phyloP scores from a whole-genome alignment of 2,797 vertebrate genomes.

The Pseudocheirus occidentalis region DNA sequence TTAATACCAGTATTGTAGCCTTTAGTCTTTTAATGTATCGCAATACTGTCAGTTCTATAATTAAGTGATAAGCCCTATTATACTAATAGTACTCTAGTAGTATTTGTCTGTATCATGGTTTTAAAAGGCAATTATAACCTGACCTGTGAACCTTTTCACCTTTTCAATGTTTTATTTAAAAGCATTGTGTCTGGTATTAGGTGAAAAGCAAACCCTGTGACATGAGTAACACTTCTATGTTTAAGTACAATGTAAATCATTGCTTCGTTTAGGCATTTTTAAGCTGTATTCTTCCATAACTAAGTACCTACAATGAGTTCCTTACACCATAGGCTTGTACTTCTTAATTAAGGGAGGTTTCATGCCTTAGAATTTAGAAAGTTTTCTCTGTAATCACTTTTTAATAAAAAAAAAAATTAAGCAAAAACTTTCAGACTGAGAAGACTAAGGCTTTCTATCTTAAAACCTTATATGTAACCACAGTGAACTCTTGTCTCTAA shows the following conservation, averaged over 20 bases:
- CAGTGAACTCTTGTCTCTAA: neutral
- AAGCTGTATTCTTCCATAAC: neutral
- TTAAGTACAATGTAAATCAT: neutral
- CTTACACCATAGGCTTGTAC: neutral
- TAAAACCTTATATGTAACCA: neutral
- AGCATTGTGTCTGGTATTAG: neutral
- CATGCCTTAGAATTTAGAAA: neutral
- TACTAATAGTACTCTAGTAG: neutral
- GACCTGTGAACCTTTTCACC: neutral
- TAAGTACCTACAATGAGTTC: neutral
- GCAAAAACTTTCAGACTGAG: neutral
- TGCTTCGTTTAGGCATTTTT: neutral
- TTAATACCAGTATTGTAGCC: neutral
- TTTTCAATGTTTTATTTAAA: neutral
- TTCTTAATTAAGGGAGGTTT: neutral
- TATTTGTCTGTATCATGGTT: neutral
- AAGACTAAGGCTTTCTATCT: neutral
- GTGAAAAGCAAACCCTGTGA: neutral
- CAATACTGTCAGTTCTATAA: neutral
- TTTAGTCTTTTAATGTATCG: neutral
- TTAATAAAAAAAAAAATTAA: neutral
- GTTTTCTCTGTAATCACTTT: neutral
- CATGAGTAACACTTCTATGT: neutral
- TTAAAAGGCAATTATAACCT: neutral
- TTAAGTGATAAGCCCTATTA: neutral